A percentile compares a stretch with the other conserved stretches of the same genome.
These are phyloP conservation scores for Colletes gigas DNA, from an alignment of 1,140 invertebrate species.

Conservation along the genomic window DNA sequence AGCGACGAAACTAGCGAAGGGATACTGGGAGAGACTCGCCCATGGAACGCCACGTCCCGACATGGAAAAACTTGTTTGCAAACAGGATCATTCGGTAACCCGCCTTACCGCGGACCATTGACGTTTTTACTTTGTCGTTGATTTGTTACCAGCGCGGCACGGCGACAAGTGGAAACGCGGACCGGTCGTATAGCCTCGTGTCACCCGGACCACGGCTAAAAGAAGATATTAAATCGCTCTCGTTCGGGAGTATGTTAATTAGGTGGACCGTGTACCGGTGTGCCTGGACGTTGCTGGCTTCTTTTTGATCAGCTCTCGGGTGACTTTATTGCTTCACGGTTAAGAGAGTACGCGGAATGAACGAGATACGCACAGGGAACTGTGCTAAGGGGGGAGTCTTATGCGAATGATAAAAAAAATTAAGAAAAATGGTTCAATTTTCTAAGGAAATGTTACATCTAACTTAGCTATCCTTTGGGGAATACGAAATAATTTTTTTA, in stretches of 20 bases:
- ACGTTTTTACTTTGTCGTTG: slow-evolving; percentile 43
- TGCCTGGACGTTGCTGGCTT: not conserved
- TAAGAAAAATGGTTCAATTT: no score
- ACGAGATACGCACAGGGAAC: slow-evolving; percentile 7
- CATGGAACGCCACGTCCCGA: not conserved
- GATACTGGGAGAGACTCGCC: not conserved
- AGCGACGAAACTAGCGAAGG: not conserved
- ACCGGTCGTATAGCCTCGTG: slow-evolving; percentile 21
- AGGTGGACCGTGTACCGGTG: slow-evolving; percentile 10
- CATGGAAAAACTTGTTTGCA: slow-evolving; percentile 47
- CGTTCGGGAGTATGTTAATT: slow-evolving; percentile 45
- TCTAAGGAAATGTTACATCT: no score
- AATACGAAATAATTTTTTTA: no score
- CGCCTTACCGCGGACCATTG: slow-evolving; percentile 11
- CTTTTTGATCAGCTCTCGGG: slow-evolving; percentile 21
- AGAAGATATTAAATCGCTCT: slow-evolving; percentile 48
- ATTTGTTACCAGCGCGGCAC: slow-evolving; percentile 34
- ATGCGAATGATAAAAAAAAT: no score
- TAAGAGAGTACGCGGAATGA: slow-evolving; percentile 20
- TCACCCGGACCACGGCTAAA: slow-evolving; percentile 22
- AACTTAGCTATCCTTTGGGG: no score
- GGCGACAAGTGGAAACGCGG: slow-evolving; percentile 22
- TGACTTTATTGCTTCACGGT: slow-evolving; percentile 38
- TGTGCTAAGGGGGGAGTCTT: not conserved
- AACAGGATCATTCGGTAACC: slow-evolving; percentile 28